phyloP scores from a whole-genome alignment of 2,888 invertebrate species.

The Monoplex corrugatus region DNA sequence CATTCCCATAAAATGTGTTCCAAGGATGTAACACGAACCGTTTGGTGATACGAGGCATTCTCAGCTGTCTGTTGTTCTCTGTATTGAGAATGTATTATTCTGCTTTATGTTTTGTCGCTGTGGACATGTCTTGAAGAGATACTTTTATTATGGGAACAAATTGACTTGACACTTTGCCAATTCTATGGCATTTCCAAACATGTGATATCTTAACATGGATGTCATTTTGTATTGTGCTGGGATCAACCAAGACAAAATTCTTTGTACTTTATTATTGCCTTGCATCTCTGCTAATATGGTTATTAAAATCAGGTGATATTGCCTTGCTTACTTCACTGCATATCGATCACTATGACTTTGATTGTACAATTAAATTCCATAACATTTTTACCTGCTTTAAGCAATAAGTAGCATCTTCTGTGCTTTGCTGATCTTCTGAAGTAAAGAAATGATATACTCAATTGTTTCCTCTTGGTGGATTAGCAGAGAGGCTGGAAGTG shows the following conservation, averaged over 20 bases:
- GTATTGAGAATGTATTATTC: too few species aligned
- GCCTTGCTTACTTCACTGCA: constrained; percentile 49
- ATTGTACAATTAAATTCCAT: constrained; percentile 46
- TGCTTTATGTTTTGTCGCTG: neutral
- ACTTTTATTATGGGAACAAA: constrained; percentile 42
- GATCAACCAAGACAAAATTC: constrained; percentile 38
- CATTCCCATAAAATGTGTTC: neutral
- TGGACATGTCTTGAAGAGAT: neutral
- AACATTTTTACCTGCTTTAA: constrained; percentile 55
- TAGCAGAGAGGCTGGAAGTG: too few species aligned
- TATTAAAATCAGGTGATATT: constrained; percentile 36
- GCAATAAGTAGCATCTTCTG: constrained; percentile 54
- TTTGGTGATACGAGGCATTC: neutral
- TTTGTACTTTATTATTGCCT: neutral
- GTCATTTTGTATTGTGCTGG: constrained; percentile 43
- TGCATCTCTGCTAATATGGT: neutral
- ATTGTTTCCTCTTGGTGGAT: too few species aligned
- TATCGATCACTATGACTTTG: constrained; percentile 47
- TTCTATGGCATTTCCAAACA: constrained; percentile 35
- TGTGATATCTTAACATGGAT: constrained; percentile 48
- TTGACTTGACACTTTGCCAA: constrained; percentile 33
- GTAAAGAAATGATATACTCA: constrained; percentile 35
- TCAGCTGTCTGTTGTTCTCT: neutral
- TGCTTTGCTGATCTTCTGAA: constrained; percentile 60
- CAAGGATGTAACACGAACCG: neutral